These are phyloP conservation scores for Xylophagus ater DNA, from an alignment of 2,888 invertebrate genomes.

Conservation along the genomic window DNA sequence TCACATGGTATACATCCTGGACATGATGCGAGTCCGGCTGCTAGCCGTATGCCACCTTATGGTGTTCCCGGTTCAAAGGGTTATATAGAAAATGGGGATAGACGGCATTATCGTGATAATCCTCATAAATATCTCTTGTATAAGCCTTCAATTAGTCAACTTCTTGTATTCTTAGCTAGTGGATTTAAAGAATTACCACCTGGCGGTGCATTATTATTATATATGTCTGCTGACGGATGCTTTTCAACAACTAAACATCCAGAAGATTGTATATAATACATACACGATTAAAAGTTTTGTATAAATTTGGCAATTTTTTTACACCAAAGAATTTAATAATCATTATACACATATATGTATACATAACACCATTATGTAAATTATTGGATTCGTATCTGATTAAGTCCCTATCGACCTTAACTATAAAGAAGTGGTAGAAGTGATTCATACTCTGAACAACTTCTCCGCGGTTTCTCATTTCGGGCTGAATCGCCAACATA, in stretches of 20 bases:
- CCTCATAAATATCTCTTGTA: slow-evolving; percentile 95
- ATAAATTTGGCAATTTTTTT: too few species aligned
- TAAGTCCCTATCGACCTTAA: too few species aligned
- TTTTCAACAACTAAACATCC: slow-evolving; percentile 73
- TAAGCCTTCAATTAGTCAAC: slow-evolving; percentile 88
- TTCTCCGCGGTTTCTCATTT: too few species aligned
- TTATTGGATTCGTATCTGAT: too few species aligned
- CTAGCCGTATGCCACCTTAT: slow-evolving; percentile 41
- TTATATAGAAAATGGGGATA: slow-evolving; percentile 61
- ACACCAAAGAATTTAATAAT: too few species aligned
- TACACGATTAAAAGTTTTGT: too few species aligned
- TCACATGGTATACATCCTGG: slow-evolving; percentile 38
- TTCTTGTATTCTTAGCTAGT: slow-evolving; percentile 82
- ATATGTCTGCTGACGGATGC: slow-evolving; percentile 87
- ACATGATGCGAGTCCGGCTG: slow-evolving; percentile 41
- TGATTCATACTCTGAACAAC: too few species aligned
- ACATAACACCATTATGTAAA: too few species aligned
- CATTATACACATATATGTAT: too few species aligned
- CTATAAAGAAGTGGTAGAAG: too few species aligned
- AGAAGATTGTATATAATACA: slow-evolving; percentile 70
- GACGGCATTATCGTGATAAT: slow-evolving; percentile 66
- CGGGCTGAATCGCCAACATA: too few species aligned
- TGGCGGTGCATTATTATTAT: slow-evolving; percentile 81
- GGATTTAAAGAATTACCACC: slow-evolving; percentile 88
- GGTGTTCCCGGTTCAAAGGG: slow-evolving; percentile 44